Conservation (phyloP, 1,140 invertebrate genomes). For the Sinonovacula constricta region DNA sequence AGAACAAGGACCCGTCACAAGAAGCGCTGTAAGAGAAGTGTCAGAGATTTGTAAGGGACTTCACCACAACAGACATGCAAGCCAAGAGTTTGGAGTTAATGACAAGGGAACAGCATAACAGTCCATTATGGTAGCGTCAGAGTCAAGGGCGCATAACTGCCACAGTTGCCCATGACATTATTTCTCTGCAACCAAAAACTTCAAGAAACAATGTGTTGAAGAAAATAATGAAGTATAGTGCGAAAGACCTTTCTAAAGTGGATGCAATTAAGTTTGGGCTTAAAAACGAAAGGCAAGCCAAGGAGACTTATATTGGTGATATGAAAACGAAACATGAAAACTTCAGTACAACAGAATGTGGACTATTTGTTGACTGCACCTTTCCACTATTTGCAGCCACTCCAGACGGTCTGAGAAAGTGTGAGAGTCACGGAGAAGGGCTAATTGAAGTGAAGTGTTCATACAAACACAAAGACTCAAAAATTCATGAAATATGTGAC, state of each 20-base stretch:
- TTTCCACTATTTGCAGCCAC: conserved; percentile 27
- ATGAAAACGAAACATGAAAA: conserved; percentile 4
- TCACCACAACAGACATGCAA: neutral
- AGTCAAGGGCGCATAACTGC: conserved; percentile 12
- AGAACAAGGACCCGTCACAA: neutral
- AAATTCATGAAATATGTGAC: conserved; percentile 16
- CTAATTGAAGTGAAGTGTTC: conserved; percentile 35
- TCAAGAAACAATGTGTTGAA: neutral
- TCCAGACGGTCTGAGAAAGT: conserved; percentile 17
- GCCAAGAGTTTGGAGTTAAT: conserved; percentile 7
- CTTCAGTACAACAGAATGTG: neutral
- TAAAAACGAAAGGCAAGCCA: neutral
- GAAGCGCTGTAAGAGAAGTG: conserved; percentile 1
- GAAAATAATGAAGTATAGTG: conserved; percentile 8
- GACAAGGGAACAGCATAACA: conserved; percentile 14
- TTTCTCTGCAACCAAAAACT: neutral
- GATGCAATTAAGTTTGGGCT: neutral
- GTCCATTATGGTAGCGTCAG: conserved; percentile 1
- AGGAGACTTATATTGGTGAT: neutral
- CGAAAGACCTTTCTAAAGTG: neutral
- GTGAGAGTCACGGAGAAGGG: conserved; percentile 21
- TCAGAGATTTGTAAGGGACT: conserved; percentile 6
- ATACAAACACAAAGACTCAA: conserved; percentile 14
- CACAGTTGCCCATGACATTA: conserved; percentile 3
- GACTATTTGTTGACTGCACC: conserved; percentile 12